A percentile compares a stretch with the other conserved stretches of the same genome.
These are phyloP conservation scores for Agrotis exclamationis DNA, from an alignment of 2,888 invertebrate species.

Conservation along the genomic window DNA sequence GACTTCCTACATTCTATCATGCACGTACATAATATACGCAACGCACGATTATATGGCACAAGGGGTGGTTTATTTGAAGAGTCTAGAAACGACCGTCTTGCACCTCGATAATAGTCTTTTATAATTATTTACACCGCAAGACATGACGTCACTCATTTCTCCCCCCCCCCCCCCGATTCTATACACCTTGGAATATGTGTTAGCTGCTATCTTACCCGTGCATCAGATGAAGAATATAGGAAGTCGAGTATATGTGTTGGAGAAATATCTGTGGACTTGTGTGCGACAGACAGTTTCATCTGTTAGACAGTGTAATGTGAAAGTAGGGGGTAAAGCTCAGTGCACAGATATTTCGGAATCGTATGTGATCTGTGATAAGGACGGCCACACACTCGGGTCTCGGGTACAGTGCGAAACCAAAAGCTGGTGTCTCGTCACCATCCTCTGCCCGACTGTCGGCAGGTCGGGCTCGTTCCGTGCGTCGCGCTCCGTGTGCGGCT, in stretches of 20 bases:
- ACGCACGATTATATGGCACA: not conserved
- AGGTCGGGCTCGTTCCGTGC: conserved; percentile 99
- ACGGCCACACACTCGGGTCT: conserved; percentile 59
- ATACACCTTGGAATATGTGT: not conserved
- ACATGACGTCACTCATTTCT: not conserved
- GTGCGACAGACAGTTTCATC: not conserved
- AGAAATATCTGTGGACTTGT: conserved; percentile 45
- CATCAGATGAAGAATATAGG: conserved; percentile 19
- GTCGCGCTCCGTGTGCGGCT: conserved; percentile 94
- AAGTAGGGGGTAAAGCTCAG: conserved; percentile 1
- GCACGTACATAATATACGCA: conserved; percentile 29
- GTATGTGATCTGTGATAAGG: conserved; percentile 43
- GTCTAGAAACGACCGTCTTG: not conserved
- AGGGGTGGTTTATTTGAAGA: not conserved
- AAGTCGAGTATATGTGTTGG: conserved; percentile 38
- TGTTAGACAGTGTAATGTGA: not conserved
- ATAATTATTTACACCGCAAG: not conserved
- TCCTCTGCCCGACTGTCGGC: conserved; percentile 92
- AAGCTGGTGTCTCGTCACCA: conserved; percentile 85
- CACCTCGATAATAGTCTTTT: not conserved
- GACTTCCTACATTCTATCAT: conserved; percentile 39
- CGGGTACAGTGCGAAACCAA: conserved; percentile 74
- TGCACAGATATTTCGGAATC: conserved; percentile 42
- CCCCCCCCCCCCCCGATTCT: not conserved
- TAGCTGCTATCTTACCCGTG: not conserved